These are phyloP conservation scores for Scelioninae gen. 2 DNA, from an alignment of 2,888 invertebrate species.

Conservation along the genomic window DNA sequence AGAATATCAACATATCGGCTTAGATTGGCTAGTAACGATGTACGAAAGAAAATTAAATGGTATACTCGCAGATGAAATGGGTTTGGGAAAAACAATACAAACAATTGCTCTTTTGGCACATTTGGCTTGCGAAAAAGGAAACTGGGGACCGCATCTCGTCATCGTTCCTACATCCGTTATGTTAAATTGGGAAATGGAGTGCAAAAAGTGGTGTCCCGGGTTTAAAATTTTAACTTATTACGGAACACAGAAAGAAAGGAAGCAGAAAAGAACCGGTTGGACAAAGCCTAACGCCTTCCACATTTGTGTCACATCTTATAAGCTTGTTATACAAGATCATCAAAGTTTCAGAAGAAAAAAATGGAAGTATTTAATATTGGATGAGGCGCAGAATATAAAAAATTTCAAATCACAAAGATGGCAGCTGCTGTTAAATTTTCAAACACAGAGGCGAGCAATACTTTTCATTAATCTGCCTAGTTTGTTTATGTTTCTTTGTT, in stretches of 20 bases:
- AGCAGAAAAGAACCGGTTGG: conserved; percentile 91
- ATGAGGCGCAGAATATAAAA: conserved; percentile 99
- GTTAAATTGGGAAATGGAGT: conserved; percentile 99
- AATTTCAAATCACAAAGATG: conserved; percentile 99
- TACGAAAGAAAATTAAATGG: conserved; percentile 96
- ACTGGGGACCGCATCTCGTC: conserved; percentile 99
- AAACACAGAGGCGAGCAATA: conserved; percentile 84
- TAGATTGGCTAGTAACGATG: conserved; percentile 98
- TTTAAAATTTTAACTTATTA: conserved; percentile 99
- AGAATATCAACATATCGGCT: conserved; percentile 97
- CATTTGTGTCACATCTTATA: conserved; percentile 98
- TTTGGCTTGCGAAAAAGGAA: conserved; percentile 90
- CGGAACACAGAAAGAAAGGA: conserved; percentile 96
- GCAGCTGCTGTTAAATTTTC: conserved; percentile 96
- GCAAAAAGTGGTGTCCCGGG: conserved; percentile 99
- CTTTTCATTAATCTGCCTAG: background rate
- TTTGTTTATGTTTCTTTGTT: no score
- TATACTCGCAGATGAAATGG: conserved; percentile 98
- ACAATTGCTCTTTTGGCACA: conserved; percentile 96
- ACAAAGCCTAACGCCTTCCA: conserved; percentile 99
- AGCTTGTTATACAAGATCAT: conserved; percentile 98
- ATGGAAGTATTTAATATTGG: conserved; percentile 98
- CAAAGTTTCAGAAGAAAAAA: conserved; percentile 97
- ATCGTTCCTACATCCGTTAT: conserved; percentile 99
- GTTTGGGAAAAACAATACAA: conserved; percentile 97